Conservation (phyloP, 53 echinoderm and acorn worm species). For the Holothuria leucospilota region DNA sequence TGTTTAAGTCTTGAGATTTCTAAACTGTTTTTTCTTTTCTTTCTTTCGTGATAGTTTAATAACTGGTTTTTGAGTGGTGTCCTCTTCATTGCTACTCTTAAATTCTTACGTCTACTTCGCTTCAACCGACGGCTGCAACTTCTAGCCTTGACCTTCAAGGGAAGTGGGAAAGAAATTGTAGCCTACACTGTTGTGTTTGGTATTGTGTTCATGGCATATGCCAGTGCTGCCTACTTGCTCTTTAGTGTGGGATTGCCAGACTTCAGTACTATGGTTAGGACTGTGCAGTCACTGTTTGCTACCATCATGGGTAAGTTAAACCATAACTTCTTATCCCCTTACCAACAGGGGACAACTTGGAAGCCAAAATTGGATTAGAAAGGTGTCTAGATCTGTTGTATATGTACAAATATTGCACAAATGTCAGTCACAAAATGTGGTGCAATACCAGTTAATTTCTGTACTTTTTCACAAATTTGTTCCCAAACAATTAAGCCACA, state of each 20-base stretch:
- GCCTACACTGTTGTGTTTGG: conserved; percentile 81
- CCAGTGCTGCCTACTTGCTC: conserved; percentile 66
- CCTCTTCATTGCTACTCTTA: conserved; percentile 83
- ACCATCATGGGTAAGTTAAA: conserved; percentile 86
- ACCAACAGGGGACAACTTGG: too few relatives aligned
- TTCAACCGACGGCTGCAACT: conserved; percentile 91
- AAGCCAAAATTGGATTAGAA: too few relatives aligned
- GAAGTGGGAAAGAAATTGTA: conserved; percentile 68
- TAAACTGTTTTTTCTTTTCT: neutral
- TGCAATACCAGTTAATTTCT: too few relatives aligned
- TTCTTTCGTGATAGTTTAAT: conserved; percentile 62
- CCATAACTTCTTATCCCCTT: too few relatives aligned
- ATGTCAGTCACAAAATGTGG: too few relatives aligned
- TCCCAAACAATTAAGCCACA: too few relatives aligned
- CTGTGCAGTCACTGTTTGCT: conserved; percentile 89
- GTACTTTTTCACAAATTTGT: too few relatives aligned
- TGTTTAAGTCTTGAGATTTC: too few relatives aligned
- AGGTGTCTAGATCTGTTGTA: too few relatives aligned
- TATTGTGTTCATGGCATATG: conserved; percentile 80
- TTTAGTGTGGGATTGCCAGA: conserved; percentile 61
- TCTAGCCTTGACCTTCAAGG: conserved; percentile 75
- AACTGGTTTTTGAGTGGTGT: conserved; percentile 72
- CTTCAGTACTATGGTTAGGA: conserved; percentile 75
- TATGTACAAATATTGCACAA: too few relatives aligned
- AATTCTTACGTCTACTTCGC: conserved; percentile 84